Evolutionary conservation across 2,888 invertebrate genomes (phyloP).

Genomic region (Agrochola circellaris): DNA sequence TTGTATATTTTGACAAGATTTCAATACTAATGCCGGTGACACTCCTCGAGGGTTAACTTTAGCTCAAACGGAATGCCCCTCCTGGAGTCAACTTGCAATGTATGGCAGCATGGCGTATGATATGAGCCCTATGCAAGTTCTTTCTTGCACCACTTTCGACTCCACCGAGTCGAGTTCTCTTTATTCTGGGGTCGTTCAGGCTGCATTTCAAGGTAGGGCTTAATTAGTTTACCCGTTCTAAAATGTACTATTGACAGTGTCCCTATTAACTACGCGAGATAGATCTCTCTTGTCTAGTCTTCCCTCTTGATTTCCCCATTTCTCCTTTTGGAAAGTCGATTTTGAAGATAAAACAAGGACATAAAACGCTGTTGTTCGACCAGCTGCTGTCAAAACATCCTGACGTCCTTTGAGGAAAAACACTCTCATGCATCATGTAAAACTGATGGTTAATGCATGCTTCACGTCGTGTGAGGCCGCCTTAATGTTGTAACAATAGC

Average conservation of each 20-base stretch:
- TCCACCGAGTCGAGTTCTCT: too few species aligned
- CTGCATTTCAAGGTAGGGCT: neutral
- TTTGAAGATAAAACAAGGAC: neutral
- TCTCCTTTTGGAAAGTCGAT: neutral
- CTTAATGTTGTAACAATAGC: neutral
- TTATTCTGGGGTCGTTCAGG: neutral
- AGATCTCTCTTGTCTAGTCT: neutral
- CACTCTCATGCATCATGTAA: neutral
- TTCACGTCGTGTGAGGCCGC: constrained; percentile 2
- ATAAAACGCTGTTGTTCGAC: neutral
- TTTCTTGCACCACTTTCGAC: too few species aligned
- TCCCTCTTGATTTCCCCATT: neutral
- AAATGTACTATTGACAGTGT: neutral
- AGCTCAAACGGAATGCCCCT: too few species aligned
- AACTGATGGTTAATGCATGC: neutral
- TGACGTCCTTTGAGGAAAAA: neutral
- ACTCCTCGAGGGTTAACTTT: too few species aligned
- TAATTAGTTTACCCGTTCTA: neutral
- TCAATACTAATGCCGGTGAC: too few species aligned
- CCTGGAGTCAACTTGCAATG: too few species aligned
- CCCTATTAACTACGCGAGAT: too few species aligned
- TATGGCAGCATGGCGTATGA: too few species aligned
- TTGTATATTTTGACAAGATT: too few species aligned
- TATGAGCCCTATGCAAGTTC: too few species aligned
- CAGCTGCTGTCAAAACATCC: neutral